phyloP scores from a whole-genome alignment of 2,797 vertebrate genomes.

The Anisognathus igniventris region DNA sequence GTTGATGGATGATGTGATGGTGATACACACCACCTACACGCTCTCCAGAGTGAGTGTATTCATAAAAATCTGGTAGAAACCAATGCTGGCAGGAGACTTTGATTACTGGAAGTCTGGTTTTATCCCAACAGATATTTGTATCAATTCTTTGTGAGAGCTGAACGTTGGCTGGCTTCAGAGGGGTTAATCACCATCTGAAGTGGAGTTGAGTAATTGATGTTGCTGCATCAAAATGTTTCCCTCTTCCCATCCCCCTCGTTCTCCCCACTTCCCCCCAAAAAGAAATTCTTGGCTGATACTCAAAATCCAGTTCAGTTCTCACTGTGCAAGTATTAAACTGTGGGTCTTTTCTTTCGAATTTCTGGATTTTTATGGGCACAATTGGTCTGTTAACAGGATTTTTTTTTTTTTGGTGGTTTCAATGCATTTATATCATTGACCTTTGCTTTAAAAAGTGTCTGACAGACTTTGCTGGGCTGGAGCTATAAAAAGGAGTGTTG shows the following conservation, averaged over 20 bases:
- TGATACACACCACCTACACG: neutral
- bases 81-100: neutral
- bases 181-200: slow-evolving; percentile 31
- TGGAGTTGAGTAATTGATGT: slow-evolving; percentile 21
- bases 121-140: neutral
- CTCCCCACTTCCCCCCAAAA: neutral
- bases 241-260: neutral
- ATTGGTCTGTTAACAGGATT: slow-evolving; percentile 54
- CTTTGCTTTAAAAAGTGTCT: slow-evolving; percentile 71
- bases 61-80: neutral
- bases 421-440: slow-evolving; percentile 67
- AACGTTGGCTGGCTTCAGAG: neutral
- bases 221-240: slow-evolving; percentile 42
- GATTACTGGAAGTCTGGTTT: neutral
- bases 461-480: slow-evolving; percentile 46
- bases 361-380: slow-evolving; percentile 56
- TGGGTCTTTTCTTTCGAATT: slow-evolving; percentile 59
- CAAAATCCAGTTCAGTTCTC: slow-evolving; percentile 25
- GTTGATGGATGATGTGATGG: slow-evolving; percentile 3
- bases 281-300: slow-evolving; percentile 49
- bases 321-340: slow-evolving; percentile 43
- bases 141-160: neutral
- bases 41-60: neutral
- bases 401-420: slow-evolving; percentile 17
- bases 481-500: slow-evolving; percentile 70